These are phyloP conservation scores for Machimus atricapillus DNA, from an alignment of 2,888 invertebrate genomes.

Conservation along the genomic window DNA sequence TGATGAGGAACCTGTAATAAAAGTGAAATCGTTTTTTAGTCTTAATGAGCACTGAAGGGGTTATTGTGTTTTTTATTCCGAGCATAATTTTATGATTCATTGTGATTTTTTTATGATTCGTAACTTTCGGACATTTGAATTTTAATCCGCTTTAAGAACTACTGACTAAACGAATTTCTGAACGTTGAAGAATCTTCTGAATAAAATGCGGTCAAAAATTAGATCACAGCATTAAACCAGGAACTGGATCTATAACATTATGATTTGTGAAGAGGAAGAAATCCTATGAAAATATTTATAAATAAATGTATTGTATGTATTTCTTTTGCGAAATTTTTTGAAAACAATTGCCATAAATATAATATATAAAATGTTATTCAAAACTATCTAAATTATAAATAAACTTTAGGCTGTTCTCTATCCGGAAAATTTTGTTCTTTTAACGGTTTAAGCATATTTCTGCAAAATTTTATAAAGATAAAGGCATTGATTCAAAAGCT, in stretches of 20 bases:
- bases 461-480: no score
- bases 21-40: neutral
- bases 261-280: neutral
- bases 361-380: no score
- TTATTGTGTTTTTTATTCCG: neutral
- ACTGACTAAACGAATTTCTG: neutral
- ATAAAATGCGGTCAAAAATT: neutral
- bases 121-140: neutral
- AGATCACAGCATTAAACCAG: neutral
- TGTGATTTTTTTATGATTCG: neutral
- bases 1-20: conserved; percentile 3
- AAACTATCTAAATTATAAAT: no score
- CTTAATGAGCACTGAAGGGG: neutral
- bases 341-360: no score
- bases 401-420: no score
- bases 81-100: neutral
- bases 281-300: no score
- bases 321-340: no score
- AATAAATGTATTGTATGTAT: no score
- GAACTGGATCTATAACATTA: neutral
- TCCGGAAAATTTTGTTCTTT: no score
- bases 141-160: neutral
- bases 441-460: no score
- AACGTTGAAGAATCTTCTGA: neutral
- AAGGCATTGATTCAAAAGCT: no score